Base-by-base conservation (phyloP, 2,113 vertebrate species). In the Meles meles region DNA sequence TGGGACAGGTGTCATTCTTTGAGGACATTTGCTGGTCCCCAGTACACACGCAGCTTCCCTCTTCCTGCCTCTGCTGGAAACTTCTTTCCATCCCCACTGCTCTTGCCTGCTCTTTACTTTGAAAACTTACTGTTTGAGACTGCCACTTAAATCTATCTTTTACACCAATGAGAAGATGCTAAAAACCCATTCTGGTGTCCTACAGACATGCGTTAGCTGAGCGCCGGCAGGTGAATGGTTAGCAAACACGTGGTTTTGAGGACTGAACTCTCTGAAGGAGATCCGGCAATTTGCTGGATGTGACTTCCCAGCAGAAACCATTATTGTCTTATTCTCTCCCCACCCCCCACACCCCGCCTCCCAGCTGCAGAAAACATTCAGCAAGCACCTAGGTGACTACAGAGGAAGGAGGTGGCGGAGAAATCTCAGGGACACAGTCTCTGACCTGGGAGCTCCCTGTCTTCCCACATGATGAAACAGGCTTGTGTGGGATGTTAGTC, bases 11-110 rank as follows among this genome's bases (percentile, higher is more conserved):
- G 42, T n/a, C 52, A 21, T 82, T 65, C 44, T 61, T n/a, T 14
- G 39, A 77, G 25, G 63, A 80, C 39, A 18, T 34, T 25, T 29
- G 29, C 57, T 84, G 61, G 20, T 55, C 47, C 49, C 42, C 29
- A n/a, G 7, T 37, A 37, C 0, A 29, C 27, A 15, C 27, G 0
- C 20, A 7, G 5, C 7, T 7, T 27, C 21, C 13, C 18, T 10
- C 10, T 57, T 15, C 49, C 18, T 90, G 37, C 7, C 3, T 95
- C 31, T 65, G 27, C 39, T 42, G 17, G 39, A 31, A 8, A 5
- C 23, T 17, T 49, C 49, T 74, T n/a, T 87, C n/a, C n/a, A 47
- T 8, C 5, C 20, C 20, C 25, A 12, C 1, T 3, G 2, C 39
- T 42, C 29, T 37, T 18, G 37, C 6, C 61, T 31, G 3, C 1